Conservation (phyloP, 64 coral and sea anemone genomes). For the Hydrozoanthus tunicans region DNA sequence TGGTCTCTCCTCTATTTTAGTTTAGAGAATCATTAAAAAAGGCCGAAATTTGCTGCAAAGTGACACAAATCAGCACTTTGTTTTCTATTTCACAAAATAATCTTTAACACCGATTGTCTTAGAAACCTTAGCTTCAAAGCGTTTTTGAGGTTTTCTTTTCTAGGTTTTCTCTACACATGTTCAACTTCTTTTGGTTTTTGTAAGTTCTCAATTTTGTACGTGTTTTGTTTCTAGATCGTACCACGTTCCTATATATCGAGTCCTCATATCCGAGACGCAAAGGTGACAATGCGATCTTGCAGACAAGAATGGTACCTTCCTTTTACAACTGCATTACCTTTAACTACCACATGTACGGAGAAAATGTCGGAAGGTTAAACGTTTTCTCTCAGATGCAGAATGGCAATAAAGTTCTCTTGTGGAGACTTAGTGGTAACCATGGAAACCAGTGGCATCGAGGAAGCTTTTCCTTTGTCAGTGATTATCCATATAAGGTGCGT, state of each 20-base stretch:
- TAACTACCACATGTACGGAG: slow-evolving; percentile 32
- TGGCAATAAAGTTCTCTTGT: slow-evolving; percentile 2
- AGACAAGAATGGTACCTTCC: slow-evolving; percentile 7
- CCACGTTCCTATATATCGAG: slow-evolving; percentile 12
- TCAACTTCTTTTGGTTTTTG: too few species aligned
- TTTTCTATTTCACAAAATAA: too few species aligned
- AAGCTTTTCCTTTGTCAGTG: slow-evolving; percentile 1
- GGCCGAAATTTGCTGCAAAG: too few species aligned
- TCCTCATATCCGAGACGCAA: slow-evolving; percentile 19
- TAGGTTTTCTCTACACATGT: too few species aligned
- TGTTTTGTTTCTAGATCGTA: too few species aligned
- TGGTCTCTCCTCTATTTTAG: too few species aligned
- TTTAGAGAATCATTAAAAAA: too few species aligned
- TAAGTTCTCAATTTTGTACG: too few species aligned
- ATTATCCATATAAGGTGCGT: slow-evolving; percentile 50
- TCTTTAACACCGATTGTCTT: too few species aligned
- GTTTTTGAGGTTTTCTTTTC: too few species aligned
- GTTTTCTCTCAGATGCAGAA: not conserved
- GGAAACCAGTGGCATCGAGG: slow-evolving; percentile 22
- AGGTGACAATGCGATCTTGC: slow-evolving; percentile 18
- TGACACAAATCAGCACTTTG: too few species aligned
- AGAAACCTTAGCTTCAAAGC: too few species aligned
- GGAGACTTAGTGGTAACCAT: slow-evolving; percentile 23
- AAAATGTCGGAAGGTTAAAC: slow-evolving; percentile 16
- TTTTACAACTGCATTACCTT: slow-evolving; percentile 45